Base-by-base conservation (phyloP, 2,888 invertebrate species). In the Andricus quercusramuli region DNA sequence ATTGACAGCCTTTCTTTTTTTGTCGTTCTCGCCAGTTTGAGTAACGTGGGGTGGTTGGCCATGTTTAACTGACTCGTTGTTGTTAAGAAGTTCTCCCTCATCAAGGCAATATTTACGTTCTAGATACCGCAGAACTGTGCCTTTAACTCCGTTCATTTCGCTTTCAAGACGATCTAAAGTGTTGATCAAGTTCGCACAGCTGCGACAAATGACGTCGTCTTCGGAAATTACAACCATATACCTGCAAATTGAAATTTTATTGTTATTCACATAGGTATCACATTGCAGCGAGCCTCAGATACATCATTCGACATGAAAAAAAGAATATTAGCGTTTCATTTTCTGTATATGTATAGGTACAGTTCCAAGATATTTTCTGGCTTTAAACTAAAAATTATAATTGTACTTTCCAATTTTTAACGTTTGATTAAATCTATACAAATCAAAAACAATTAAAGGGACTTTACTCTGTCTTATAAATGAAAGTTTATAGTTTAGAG, bases 181-280 rank as follows among this genome's bases (percentile, higher is more conserved):
- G 79, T 93, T 93, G 79, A 93, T 90, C 68, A 92, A 88, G 80
- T 90, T 91, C 1, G 93, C 92, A 83, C 93, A 93, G 37, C 90
- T 90, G 44, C 92, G 88, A 85, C 93, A 93, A 80, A 93, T 92
- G 8, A 92, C 87, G 83, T 93, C 93, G 78, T 93, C 92, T 82
- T 93, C 92, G 3, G 92, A 90, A 81, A 93, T 91, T 5, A 93
- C 90, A 67, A 93, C 91, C 89, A 93, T 90, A 77, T 92, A 93
- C 82, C 92, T 93, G 78, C 17, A 74, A 64, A 78, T 62, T 13
- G 9, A 13, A 65, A 37, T 32, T 65, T 47, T 51, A 17, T 25
- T 67, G 2, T 66, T 66, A 44, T 13, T 47, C 17, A 47, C 47
- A 47, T 17, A 17, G 47, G 17, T 47, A 17, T 15, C 3, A 47